These are phyloP conservation scores for Gracilinanus agilis DNA, from an alignment of 2,113 vertebrate species.

Conservation along the genomic window DNA sequence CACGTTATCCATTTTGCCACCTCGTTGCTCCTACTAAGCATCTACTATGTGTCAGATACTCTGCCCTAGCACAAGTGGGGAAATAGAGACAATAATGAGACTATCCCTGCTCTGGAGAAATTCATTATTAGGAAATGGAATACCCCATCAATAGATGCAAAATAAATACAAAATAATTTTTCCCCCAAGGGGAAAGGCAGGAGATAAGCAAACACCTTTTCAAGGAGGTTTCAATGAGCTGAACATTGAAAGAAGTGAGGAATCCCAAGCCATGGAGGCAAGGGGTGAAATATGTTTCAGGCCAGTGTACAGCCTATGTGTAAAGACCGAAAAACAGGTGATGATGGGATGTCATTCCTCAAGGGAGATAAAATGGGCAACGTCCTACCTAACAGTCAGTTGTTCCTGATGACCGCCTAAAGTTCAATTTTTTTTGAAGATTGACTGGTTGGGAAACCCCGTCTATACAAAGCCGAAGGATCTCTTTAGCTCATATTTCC, in stretches of 20 bases:
- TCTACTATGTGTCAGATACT: background rate
- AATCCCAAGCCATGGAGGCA: background rate
- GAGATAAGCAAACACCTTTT: background rate
- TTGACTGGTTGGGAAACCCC: fast-evolving
- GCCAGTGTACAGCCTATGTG: background rate
- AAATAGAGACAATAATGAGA: background rate
- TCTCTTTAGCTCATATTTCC: background rate
- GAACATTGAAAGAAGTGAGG: background rate
- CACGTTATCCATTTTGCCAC: background rate
- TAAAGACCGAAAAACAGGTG: background rate
- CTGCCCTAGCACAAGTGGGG: background rate
- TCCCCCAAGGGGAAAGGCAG: background rate
- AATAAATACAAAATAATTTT: background rate
- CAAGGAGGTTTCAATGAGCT: background rate
- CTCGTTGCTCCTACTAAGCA: background rate
- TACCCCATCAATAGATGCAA: background rate
- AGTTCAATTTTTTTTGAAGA: background rate
- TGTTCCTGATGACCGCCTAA: background rate
- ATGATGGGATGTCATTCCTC: background rate
- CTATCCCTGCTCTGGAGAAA: background rate
- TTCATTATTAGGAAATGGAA: background rate
- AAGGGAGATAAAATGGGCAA: background rate
- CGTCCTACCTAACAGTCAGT: background rate
- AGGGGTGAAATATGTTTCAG: background rate
- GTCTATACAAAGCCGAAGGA: background rate